A percentile compares a stretch with the other conserved stretches of the same genome.
Conservation (phyloP, 2,888 invertebrate species). For the Clunio marinus region DNA sequence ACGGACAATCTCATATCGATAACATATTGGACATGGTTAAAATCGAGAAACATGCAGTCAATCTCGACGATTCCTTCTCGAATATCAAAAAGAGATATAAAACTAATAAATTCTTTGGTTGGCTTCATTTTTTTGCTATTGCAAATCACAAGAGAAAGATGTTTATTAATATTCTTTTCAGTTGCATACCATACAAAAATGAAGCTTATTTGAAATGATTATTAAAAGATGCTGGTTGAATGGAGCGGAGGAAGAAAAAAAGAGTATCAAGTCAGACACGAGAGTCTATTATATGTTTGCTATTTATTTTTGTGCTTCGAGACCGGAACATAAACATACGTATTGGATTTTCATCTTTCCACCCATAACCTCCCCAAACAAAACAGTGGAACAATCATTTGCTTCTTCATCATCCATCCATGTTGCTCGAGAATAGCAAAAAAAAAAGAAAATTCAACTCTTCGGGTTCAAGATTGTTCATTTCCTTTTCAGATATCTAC, state of each 20-base stretch:
- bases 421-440: background rate
- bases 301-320: slow-evolving; percentile 7
- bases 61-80: background rate
- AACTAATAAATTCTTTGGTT: slow-evolving; percentile 6
- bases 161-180: slow-evolving; percentile 11
- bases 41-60: slow-evolving; percentile 10
- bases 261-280: background rate
- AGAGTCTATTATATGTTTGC: slow-evolving; percentile 27
- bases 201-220: slow-evolving; percentile 31
- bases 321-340: slow-evolving; percentile 32
- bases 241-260: background rate
- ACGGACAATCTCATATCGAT: no score
- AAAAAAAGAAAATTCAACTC: background rate
- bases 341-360: slow-evolving; percentile 27
- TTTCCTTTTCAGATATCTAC: slow-evolving; percentile 16
- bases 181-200: background rate
- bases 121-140: no score
- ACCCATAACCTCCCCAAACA: background rate
- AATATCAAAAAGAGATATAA: background rate
- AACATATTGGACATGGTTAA: no score
- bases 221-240: slow-evolving; percentile 25
- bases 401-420: background rate
- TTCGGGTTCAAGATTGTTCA: slow-evolving; percentile 31
- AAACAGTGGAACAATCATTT: background rate
- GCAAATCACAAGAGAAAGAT: background rate